Percentiles rank a stretch among this genome's conserved stretches.
Evolutionary conservation across 2,113 vertebrate species (phyloP).

Genomic region (Triplophysa rosa): DNA sequence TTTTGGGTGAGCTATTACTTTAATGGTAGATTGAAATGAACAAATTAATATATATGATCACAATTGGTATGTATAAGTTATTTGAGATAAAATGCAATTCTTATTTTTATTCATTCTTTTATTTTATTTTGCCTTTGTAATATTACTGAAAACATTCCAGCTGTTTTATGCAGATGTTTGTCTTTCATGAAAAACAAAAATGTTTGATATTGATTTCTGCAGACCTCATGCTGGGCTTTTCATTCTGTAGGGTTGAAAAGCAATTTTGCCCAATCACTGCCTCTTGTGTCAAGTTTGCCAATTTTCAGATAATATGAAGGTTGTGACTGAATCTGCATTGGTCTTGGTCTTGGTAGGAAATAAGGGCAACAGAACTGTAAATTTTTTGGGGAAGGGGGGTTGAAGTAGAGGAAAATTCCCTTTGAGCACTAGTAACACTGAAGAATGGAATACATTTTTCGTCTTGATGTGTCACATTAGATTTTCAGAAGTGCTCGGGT

Average conservation of each 20-base stretch:
- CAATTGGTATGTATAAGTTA: too few relatives aligned
- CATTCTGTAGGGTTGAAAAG: not conserved
- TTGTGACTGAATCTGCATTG: constrained; percentile 81
- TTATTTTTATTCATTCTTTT: too few relatives aligned
- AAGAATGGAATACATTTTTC: constrained; percentile 77
- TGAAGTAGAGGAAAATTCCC: constrained; percentile 71
- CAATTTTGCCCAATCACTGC: constrained; percentile 48
- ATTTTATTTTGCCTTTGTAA: too few relatives aligned
- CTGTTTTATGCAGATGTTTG: constrained; percentile 1
- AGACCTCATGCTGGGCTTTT: constrained; percentile 29
- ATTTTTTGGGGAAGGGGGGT: constrained; percentile 75
- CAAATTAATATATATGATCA: too few relatives aligned
- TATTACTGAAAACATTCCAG: too few relatives aligned
- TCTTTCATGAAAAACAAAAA: not conserved
- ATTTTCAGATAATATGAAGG: constrained; percentile 87
- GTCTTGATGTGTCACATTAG: constrained; percentile 83
- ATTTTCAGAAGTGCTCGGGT: constrained; percentile 85
- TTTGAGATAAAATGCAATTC: too few relatives aligned
- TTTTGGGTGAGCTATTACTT: too few relatives aligned
- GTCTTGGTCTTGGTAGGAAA: constrained; percentile 85
- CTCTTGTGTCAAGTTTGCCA: constrained; percentile 72
- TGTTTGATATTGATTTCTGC: not conserved
- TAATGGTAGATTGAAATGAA: too few relatives aligned
- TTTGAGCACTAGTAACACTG: constrained; percentile 62
- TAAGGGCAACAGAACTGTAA: constrained; percentile 87